A percentile compares a stretch with the other conserved stretches of the same genome.
Evolutionary conservation across 1,140 invertebrate species (phyloP).

Genomic region (Polyergus mexicanus): DNA sequence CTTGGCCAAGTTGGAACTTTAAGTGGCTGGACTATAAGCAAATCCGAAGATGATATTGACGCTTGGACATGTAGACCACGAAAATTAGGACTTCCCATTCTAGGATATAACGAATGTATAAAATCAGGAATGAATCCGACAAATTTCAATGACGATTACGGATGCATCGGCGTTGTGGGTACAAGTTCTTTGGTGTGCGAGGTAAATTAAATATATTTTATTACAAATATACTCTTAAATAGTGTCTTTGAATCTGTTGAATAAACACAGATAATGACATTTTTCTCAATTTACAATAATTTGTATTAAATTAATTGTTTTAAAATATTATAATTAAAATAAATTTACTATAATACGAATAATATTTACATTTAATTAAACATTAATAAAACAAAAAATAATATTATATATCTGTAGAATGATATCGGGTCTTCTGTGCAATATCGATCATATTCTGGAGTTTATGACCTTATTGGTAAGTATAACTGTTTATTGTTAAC

Average conservation of each 20-base stretch:
- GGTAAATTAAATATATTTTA: conserved; percentile 8
- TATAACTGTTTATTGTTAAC: background rate
- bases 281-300: background rate
- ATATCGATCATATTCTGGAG: conserved; percentile 82
- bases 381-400: background rate
- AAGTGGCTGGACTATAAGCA: conserved; percentile 86
- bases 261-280: background rate
- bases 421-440: conserved; percentile 86
- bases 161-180: conserved; percentile 86
- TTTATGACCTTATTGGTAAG: conserved; percentile 86
- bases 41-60: conserved; percentile 50
- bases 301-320: background rate
- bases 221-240: background rate
- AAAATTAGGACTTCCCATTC: conserved; percentile 86
- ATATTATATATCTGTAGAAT: conserved; percentile 79
- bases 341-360: background rate
- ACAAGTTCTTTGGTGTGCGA: conserved; percentile 84
- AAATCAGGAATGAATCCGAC: conserved; percentile 78
- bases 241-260: background rate
- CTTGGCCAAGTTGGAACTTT: conserved; percentile 87
- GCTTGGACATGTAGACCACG: conserved; percentile 82
- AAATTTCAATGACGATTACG: conserved; percentile 85
- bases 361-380: conserved; percentile 39
- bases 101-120: conserved; percentile 84
- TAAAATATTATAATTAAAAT: too few relatives aligned